Evolutionary conservation across 1,140 invertebrate genomes (phyloP).

Genomic region (Monomorium pharaonis): DNA sequence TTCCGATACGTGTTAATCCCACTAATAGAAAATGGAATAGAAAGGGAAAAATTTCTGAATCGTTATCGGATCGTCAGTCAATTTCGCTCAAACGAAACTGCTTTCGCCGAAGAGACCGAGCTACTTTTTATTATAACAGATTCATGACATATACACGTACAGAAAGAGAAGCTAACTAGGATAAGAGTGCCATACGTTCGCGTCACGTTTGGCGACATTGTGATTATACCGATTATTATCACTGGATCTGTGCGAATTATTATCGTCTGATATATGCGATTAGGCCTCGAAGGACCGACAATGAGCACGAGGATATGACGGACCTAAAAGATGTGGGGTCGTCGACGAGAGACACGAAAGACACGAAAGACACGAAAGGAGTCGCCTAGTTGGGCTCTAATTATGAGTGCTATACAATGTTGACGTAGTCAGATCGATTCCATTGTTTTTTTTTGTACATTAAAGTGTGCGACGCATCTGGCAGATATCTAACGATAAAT

Average conservation of each 20-base stretch:
- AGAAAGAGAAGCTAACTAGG: slow-evolving; percentile 10
- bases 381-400: neutral
- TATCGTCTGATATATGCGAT: neutral
- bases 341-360: neutral
- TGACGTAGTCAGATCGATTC: slow-evolving; percentile 58
- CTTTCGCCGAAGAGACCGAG: neutral
- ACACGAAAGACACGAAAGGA: neutral
- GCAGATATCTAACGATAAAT: slow-evolving; percentile 16
- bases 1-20: slow-evolving; percentile 77
- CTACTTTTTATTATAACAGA: slow-evolving; percentile 53
- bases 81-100: slow-evolving; percentile 46
- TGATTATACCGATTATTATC: slow-evolving; percentile 27
- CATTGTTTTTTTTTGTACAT: slow-evolving; percentile 66
- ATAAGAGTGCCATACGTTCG: slow-evolving; percentile 24
- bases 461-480: slow-evolving; percentile 36
- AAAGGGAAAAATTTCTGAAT: neutral
- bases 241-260: neutral
- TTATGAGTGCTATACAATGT: slow-evolving; percentile 40
- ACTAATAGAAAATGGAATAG: no score
- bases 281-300: slow-evolving; percentile 6
- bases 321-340: slow-evolving; percentile 45
- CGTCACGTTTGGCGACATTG: slow-evolving; percentile 35
- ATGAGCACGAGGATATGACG: neutral
- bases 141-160: slow-evolving; percentile 42
- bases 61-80: slow-evolving; percentile 14